A percentile compares a stretch with the other conserved stretches of the same genome.
These are phyloP conservation scores for Camelus bactrianus DNA, from an alignment of 2,113 vertebrate genomes.

Conservation along the genomic window DNA sequence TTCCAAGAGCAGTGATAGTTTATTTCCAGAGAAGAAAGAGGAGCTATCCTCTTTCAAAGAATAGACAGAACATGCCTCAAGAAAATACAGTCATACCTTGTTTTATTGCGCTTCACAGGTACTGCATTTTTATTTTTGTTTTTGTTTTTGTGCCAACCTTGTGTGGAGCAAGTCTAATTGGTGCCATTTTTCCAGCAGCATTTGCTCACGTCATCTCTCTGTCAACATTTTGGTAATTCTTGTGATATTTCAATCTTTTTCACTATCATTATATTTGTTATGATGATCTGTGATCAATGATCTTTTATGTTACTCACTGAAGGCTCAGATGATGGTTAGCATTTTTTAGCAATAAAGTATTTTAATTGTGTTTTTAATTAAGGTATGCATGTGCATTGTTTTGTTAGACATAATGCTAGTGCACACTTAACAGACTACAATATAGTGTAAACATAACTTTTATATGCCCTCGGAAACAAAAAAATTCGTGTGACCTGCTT, in stretches of 20 bases:
- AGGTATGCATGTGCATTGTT: background rate
- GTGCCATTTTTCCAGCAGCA: background rate
- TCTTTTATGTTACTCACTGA: background rate
- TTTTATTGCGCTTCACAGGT: background rate
- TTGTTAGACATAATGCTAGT: background rate
- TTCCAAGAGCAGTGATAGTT: background rate
- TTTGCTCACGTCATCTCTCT: background rate
- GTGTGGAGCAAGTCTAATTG: background rate
- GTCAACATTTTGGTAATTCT: background rate
- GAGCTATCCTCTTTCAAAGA: background rate
- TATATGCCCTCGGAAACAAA: background rate
- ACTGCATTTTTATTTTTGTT: background rate
- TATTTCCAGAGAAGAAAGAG: conserved; percentile 31
- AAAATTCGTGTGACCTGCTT: background rate
- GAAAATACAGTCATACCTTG: background rate
- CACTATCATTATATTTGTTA: background rate
- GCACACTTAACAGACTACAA: background rate
- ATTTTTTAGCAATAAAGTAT: background rate
- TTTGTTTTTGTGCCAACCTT: background rate
- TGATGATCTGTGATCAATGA: background rate
- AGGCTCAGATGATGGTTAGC: background rate
- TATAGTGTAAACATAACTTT: background rate
- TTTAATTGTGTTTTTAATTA: background rate
- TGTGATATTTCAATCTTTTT: background rate
- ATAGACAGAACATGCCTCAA: conserved; percentile 25